Evolutionary conservation across 1,140 invertebrate genomes (phyloP), one percentile per base, ranked within the genome.

Genomic region (Lanistes nyassanus): DNA sequence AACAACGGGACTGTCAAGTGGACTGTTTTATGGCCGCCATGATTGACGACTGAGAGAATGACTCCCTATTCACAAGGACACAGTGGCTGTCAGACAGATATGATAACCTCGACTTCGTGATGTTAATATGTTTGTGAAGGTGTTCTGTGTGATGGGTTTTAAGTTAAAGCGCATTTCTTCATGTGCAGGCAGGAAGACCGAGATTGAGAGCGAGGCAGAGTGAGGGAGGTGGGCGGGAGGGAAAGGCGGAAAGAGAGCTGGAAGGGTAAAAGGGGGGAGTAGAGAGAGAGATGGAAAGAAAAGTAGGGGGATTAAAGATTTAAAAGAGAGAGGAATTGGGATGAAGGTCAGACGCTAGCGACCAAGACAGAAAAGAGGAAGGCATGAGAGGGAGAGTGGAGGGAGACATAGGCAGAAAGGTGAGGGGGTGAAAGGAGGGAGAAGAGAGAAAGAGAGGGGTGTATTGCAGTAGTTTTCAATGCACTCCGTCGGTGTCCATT

Each of bases 281-380:
- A 62, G 58, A 62, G 58, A 62, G 58, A 65, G 62, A 39, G 62
- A 65, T 31, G 7, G 62, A 65, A 37, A 7, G 62, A 39, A 37
- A 39, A 37, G 39, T 21, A 34, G 62, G 31, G 31, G 31, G 62
- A 65, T 31, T 36, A 23, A 65, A 37, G 39, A 37, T 36, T 2
- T 36, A 37, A 65, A 37, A 5, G 11, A 39, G 62, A 39, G 62
- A 39, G 62, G 7, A 37, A 39, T 31, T 4, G 62, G 23, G 9
- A 31, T 21, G 23, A 37, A 65, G n/a, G 23, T 31, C 13, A 37
- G 19, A 11, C 34, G 11, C 13, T 31, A 65, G 9, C 13, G 62
- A 39, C 5, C 0, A 13, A 37, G 62, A 29, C 31, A 19, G 62
- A 13, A 34, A 65, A 6, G 39, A 34, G 6, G 31, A 34, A 36